Evolutionary conservation across 2,797 vertebrate species (phyloP).

Genomic region (Lepus oiostolus): DNA sequence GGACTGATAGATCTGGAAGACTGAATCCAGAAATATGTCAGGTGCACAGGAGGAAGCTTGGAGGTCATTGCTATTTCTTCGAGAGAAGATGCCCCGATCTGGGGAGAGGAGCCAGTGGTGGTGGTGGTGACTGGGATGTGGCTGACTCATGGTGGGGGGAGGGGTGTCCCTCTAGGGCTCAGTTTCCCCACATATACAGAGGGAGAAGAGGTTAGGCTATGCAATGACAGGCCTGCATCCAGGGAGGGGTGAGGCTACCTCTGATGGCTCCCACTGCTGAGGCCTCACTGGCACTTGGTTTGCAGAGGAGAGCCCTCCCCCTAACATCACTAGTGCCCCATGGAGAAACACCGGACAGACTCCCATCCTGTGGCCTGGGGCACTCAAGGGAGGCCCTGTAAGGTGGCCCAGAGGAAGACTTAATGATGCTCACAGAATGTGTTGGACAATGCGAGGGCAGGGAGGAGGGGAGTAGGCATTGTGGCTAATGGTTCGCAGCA

Average conservation of each 20-base stretch:
- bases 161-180: background rate
- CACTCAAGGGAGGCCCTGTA: background rate
- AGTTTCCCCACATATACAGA: background rate
- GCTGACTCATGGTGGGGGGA: background rate
- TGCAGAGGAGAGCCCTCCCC: background rate
- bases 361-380: too few species aligned
- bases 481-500: background rate
- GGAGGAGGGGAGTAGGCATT: background rate
- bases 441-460: fast-evolving
- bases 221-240: background rate
- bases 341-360: background rate
- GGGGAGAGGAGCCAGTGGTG: fast-evolving
- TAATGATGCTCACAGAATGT: background rate
- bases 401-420: background rate
- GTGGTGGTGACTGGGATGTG: too few species aligned
- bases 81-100: background rate
- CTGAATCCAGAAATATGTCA: background rate
- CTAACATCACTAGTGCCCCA: background rate
- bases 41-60: background rate
- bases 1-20: background rate
- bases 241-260: background rate
- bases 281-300: background rate
- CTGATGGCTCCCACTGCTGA: background rate
- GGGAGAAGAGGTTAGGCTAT: background rate
- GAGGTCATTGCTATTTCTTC: background rate